Conservation (phyloP, 37 sponge, comb jelly and placozoan species). For the Halisarca cf. caerulea region DNA sequence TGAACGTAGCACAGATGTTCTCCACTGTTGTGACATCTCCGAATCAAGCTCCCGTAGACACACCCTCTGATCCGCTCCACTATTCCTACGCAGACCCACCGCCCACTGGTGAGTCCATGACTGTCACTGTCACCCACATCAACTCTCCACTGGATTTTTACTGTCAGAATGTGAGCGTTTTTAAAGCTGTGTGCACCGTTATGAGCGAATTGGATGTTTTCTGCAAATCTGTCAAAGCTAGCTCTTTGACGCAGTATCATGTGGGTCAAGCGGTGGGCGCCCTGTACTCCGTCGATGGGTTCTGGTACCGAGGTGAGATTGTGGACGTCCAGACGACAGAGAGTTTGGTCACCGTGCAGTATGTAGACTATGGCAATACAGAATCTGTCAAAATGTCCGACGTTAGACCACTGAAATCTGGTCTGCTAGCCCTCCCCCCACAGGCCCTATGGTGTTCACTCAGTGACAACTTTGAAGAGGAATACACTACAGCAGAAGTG, state of each 20-base stretch:
- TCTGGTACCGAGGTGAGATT: constrained; percentile 80
- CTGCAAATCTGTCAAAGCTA: not conserved
- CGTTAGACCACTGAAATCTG: constrained; percentile 33
- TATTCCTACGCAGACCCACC: not conserved
- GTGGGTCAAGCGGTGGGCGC: constrained; percentile 67
- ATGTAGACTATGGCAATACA: constrained; percentile 46
- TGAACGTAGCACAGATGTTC: not conserved
- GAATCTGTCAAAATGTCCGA: constrained; percentile 26
- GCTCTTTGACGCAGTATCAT: not conserved
- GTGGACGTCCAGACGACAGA: constrained; percentile 14
- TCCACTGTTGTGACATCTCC: no score
- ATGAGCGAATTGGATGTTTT: not conserved
- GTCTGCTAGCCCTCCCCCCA: constrained; percentile 39
- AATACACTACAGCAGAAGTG: not conserved
- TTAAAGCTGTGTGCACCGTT: not conserved
- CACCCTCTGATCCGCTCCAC: not conserved
- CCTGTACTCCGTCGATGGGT: constrained; percentile 55
- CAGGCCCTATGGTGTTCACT: constrained; percentile 54
- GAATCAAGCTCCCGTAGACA: not conserved
- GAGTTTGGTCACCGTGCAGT: constrained; percentile 33
- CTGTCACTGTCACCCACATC: not conserved
- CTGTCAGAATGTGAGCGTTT: not conserved
- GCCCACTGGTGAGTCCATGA: not conserved
- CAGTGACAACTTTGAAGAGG: constrained; percentile 4
- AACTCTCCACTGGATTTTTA: not conserved